phyloP scores from a whole-genome alignment of 2,888 invertebrate genomes.

The Stictocephala bisonia region DNA sequence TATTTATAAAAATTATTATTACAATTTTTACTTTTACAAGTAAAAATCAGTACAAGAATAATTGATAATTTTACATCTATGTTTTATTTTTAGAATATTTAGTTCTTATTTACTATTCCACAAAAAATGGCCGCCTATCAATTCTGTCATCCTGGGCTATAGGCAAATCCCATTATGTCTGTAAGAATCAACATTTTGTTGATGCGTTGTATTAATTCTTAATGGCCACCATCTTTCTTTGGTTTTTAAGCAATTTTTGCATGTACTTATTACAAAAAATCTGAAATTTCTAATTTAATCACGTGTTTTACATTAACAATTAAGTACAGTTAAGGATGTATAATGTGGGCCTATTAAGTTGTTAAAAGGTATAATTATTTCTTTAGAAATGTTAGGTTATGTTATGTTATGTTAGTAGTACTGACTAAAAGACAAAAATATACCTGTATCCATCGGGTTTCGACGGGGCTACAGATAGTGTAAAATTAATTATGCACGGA shows the following conservation, averaged over 20 bases:
- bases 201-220: conserved; percentile 2
- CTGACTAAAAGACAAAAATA: not conserved
- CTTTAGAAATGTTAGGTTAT: no score
- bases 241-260: conserved; percentile 9
- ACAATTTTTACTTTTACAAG: not conserved
- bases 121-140: conserved; percentile 1
- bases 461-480: conserved; percentile 8
- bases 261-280: conserved; percentile 10
- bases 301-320: conserved; percentile 4
- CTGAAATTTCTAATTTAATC: conserved; percentile 4
- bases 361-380: no score
- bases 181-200: conserved; percentile 5
- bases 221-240: conserved; percentile 8
- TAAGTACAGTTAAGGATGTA: conserved; percentile 13
- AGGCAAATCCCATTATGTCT: conserved; percentile 13
- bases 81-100: not conserved
- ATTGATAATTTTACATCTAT: not conserved
- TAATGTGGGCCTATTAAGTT: no score
- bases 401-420: no score
- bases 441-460: conserved; percentile 5
- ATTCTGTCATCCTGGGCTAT: not conserved
- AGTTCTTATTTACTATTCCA: conserved; percentile 1
- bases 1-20: not conserved
- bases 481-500: conserved; percentile 9
- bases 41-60: not conserved